These are phyloP conservation scores for Semicossyphus pulcher DNA, from an alignment of 2,113 vertebrate genomes.

Conservation along the genomic window DNA sequence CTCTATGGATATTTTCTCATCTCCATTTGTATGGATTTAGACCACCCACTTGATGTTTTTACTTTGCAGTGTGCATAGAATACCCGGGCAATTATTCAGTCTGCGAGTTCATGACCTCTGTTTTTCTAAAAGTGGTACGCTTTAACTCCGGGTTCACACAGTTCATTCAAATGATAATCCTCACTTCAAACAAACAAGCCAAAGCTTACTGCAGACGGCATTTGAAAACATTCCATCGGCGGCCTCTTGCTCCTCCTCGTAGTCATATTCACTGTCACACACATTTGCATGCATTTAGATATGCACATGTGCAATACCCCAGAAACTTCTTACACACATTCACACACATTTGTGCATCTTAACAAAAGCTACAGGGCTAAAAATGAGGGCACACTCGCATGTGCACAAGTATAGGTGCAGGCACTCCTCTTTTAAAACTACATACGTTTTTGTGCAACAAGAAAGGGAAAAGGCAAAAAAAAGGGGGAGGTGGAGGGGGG, in stretches of 20 bases:
- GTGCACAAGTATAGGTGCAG: no score
- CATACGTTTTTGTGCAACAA: constrained; percentile 40
- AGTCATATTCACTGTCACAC: constrained; percentile 2
- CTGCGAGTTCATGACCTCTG: constrained; percentile 57
- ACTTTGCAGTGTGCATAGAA: constrained; percentile 29
- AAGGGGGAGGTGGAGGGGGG: not conserved
- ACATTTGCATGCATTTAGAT: constrained; percentile 23
- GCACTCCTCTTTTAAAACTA: constrained; percentile 36
- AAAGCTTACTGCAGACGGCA: constrained; percentile 36
- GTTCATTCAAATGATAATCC: constrained; percentile 66
- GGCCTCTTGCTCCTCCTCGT: constrained; percentile 6
- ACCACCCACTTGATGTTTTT: constrained; percentile 37
- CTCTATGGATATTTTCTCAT: constrained; percentile 23
- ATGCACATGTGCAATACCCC: not conserved
- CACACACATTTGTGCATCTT: constrained; percentile 20
- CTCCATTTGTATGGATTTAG: constrained; percentile 38
- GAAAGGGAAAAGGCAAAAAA: constrained; percentile 23
- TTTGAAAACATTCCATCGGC: constrained; percentile 42
- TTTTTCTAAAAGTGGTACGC: constrained; percentile 23
- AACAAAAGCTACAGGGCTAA: constrained; percentile 23
- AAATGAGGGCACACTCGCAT: constrained; percentile 19
- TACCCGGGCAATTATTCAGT: constrained; percentile 56
- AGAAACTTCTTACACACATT: no score
- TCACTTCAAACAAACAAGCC: constrained; percentile 63
- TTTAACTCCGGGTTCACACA: constrained; percentile 52